These are phyloP conservation scores for Nycticorax nycticorax DNA, from an alignment of 2,113 vertebrate genomes.

Conservation along the genomic window DNA sequence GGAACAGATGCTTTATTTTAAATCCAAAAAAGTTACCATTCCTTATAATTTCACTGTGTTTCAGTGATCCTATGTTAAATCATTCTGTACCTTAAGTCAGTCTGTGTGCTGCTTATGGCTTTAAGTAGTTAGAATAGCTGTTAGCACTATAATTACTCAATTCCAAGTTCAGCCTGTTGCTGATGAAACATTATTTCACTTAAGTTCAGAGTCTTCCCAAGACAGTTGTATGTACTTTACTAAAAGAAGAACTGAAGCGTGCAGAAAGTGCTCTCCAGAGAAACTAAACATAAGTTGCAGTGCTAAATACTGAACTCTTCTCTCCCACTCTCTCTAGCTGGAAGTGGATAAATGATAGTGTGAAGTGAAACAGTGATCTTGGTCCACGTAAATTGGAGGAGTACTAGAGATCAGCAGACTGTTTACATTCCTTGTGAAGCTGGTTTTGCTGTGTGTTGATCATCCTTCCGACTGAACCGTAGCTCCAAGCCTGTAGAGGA, in stretches of 20 bases:
- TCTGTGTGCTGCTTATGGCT: background rate
- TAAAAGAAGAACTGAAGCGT: background rate
- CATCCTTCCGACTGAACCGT: background rate
- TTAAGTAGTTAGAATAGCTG: background rate
- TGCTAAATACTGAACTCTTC: conserved; percentile 10
- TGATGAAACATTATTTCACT: background rate
- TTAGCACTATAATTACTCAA: background rate
- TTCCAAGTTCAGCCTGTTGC: background rate
- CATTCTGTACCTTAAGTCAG: background rate
- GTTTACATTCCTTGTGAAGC: background rate
- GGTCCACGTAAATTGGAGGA: background rate
- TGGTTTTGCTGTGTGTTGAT: background rate
- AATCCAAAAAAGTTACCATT: background rate
- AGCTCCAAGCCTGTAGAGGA: background rate
- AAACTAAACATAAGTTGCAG: background rate
- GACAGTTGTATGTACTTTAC: background rate
- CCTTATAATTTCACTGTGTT: background rate
- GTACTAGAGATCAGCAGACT: conserved; percentile 2
- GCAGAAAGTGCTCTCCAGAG: background rate
- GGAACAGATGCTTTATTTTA: background rate
- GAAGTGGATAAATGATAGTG: background rate
- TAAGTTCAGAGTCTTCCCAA: background rate
- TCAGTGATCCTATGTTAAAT: background rate
- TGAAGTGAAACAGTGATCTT: background rate
- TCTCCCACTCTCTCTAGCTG: conserved; percentile 13